phyloP scores from a whole-genome alignment of 2,113 vertebrate genomes.

The Pterocles orientalis region DNA sequence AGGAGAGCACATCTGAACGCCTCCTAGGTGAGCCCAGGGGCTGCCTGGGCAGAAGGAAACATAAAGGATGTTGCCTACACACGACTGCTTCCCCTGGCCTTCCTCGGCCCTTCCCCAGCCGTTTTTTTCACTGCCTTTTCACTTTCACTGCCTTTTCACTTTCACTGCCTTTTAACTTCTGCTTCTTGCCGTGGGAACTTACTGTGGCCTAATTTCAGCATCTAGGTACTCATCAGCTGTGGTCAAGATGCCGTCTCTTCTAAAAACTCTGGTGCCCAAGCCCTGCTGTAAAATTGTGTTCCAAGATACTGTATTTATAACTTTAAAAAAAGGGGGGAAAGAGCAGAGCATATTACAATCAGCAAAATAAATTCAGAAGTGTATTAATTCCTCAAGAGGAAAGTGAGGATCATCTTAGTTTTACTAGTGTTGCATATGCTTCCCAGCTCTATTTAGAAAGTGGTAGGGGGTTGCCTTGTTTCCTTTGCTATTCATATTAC shows the following conservation, averaged over 20 bases:
- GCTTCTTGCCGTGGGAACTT: background rate
- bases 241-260: background rate
- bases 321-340: background rate
- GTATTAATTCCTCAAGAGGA: background rate
- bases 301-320: background rate
- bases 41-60: background rate
- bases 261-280: background rate
- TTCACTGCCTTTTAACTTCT: background rate
- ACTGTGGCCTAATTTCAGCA: background rate
- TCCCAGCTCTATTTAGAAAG: constrained; percentile 53
- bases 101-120: fast-evolving
- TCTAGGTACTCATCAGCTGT: background rate
- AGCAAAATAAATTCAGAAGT: background rate
- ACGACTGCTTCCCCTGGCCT: background rate
- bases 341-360: background rate
- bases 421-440: background rate
- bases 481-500: constrained; percentile 28
- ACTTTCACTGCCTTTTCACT: background rate
- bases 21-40: background rate
- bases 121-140: background rate
- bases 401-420: constrained; percentile 1
- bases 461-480: background rate
- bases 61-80: background rate
- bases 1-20: background rate
- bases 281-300: background rate